phyloP scores from a whole-genome alignment of 2,113 vertebrate genomes.

The Ramphastos sulfuratus region DNA sequence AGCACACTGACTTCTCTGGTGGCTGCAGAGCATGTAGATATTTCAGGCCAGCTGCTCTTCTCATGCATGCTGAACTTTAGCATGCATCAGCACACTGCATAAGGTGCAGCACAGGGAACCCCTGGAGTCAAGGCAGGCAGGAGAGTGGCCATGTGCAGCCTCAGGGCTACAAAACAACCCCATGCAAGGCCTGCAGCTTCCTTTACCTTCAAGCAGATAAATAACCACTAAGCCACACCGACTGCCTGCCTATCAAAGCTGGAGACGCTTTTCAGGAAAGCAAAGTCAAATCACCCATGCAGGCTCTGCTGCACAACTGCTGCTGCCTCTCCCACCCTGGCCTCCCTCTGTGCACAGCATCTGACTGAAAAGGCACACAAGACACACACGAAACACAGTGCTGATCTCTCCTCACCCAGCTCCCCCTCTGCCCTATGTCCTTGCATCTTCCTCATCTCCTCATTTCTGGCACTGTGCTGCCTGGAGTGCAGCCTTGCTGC shows the following conservation, averaged over 20 bases:
- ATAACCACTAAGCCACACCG: background rate
- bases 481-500: background rate
- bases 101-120: background rate
- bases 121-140: background rate
- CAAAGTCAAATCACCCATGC: accelerated
- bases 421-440: background rate
- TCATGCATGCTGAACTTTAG: background rate
- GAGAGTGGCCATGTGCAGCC: background rate
- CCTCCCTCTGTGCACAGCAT: background rate
- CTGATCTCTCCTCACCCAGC: background rate
- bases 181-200: background rate
- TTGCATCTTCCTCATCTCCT: background rate
- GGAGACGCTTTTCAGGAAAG: background rate
- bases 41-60: background rate
- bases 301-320: background rate
- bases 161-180: background rate
- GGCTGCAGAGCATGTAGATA: background rate
- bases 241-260: background rate
- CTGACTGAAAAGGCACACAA: background rate
- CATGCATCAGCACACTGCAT: background rate
- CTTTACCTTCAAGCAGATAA: background rate
- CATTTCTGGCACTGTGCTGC: background rate
- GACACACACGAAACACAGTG: accelerated
- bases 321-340: background rate
- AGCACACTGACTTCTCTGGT: background rate